phyloP scores from a whole-genome alignment of 2,113 vertebrate species.

The Gymnogyps californianus region DNA sequence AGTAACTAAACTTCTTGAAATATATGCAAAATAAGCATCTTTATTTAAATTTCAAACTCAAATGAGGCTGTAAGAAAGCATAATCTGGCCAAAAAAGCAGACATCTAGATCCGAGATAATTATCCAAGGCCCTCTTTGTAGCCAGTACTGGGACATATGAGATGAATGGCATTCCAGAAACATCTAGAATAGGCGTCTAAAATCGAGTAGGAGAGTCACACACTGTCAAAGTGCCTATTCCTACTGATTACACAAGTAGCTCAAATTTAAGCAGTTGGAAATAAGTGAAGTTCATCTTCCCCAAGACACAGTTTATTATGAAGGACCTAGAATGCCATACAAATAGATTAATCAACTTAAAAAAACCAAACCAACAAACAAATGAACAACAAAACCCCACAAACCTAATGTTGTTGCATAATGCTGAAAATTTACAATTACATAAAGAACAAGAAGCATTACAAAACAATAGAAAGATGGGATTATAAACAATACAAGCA shows the following conservation, averaged over 20 bases:
- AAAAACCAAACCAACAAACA: background rate
- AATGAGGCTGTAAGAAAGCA: background rate
- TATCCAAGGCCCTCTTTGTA: background rate
- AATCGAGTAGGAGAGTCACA: background rate
- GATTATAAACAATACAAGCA: background rate
- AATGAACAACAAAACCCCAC: accelerated
- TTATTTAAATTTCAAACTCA: background rate
- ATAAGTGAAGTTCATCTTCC: background rate
- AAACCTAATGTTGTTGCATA: background rate
- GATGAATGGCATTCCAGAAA: background rate
- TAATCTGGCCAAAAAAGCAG: background rate
- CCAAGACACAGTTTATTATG: background rate
- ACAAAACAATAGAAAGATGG: background rate
- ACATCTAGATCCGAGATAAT: background rate
- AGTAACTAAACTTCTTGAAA: background rate
- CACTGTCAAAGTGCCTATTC: background rate
- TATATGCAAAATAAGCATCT: background rate
- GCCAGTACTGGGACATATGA: accelerated
- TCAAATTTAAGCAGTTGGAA: background rate
- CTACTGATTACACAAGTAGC: background rate
- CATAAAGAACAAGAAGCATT: background rate
- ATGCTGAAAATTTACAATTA: background rate
- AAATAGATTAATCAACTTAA: background rate
- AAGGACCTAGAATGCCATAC: background rate
- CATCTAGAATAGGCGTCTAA: background rate